Percentiles rank a stretch among this genome's conserved stretches.
phyloP scores from a whole-genome alignment of 1,140 invertebrate species.

The Heliconius hermathena region DNA sequence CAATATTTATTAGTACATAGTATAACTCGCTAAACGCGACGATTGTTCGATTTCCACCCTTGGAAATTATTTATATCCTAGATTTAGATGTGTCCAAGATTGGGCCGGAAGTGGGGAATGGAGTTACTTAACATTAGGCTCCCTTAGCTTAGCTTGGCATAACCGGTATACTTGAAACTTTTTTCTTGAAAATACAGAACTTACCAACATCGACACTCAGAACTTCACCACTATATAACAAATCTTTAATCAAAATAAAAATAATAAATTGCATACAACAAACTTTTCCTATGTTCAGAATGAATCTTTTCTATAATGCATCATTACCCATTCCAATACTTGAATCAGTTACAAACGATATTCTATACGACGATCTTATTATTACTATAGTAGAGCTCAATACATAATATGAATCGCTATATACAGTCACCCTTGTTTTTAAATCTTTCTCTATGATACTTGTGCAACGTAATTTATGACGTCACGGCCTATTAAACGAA shows the following conservation, averaged over 20 bases:
- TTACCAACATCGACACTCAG: too few relatives aligned
- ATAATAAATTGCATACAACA: neutral
- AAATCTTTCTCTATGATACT: conserved; percentile 39
- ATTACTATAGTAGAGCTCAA: neutral
- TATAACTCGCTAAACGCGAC: too few relatives aligned
- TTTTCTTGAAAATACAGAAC: too few relatives aligned
- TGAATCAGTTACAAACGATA: neutral
- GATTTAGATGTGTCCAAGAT: too few relatives aligned
- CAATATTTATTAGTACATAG: too few relatives aligned
- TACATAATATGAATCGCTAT: conserved; percentile 14
- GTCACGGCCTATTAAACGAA: conserved; percentile 63
- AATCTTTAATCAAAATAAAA: neutral
- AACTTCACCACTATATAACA: neutral
- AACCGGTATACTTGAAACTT: too few relatives aligned
- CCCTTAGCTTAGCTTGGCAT: too few relatives aligned
- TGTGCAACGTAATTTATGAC: conserved; percentile 58
- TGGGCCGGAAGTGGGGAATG: too few relatives aligned
- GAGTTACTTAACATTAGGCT: too few relatives aligned
- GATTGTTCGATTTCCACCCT: too few relatives aligned
- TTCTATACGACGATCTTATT: neutral
- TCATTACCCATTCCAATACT: conserved; percentile 18
- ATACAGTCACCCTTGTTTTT: conserved; percentile 42
- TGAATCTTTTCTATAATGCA: conserved; percentile 24
- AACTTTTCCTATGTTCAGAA: neutral
- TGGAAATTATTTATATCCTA: too few relatives aligned